These are phyloP conservation scores for Thaumetopoea pityocampa DNA, from an alignment of 1,140 invertebrate genomes.

Conservation along the genomic window DNA sequence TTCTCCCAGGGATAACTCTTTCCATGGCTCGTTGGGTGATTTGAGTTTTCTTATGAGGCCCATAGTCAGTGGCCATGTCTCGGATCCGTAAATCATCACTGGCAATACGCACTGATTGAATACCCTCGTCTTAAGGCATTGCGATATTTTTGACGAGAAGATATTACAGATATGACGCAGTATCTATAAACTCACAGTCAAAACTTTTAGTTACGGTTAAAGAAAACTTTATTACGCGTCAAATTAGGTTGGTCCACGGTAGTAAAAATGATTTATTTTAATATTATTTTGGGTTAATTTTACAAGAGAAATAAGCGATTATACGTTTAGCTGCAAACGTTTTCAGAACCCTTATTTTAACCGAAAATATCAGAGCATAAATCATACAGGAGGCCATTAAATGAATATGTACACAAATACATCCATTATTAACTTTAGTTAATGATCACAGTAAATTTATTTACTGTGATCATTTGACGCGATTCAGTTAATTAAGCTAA, in stretches of 20 bases:
- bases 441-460: constrained; percentile 1
- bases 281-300: constrained; percentile 16
- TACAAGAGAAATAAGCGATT: constrained; percentile 14
- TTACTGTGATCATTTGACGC: too few species aligned
- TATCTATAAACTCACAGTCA: too few species aligned
- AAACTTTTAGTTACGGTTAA: too few species aligned
- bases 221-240: constrained; percentile 13
- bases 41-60: too few species aligned
- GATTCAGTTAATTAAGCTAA: too few species aligned
- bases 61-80: too few species aligned
- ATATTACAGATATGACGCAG: too few species aligned
- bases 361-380: constrained; percentile 37
- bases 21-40: too few species aligned
- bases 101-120: too few species aligned
- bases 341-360: constrained; percentile 23
- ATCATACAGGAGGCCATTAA: constrained; percentile 38
- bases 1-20: too few species aligned
- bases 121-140: too few species aligned
- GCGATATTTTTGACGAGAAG: constrained; percentile 13
- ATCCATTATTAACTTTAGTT: constrained; percentile 18
- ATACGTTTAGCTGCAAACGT: constrained; percentile 17
- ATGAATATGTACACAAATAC: constrained; percentile 38
- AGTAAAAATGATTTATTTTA: constrained; percentile 19
- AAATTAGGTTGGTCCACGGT: constrained; percentile 12
- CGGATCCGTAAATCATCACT: too few species aligned